A percentile compares a stretch with the other conserved stretches of the same genome.
Evolutionary conservation across 1,140 invertebrate species (phyloP).

Genomic region (Drosophila nannoptera): DNA sequence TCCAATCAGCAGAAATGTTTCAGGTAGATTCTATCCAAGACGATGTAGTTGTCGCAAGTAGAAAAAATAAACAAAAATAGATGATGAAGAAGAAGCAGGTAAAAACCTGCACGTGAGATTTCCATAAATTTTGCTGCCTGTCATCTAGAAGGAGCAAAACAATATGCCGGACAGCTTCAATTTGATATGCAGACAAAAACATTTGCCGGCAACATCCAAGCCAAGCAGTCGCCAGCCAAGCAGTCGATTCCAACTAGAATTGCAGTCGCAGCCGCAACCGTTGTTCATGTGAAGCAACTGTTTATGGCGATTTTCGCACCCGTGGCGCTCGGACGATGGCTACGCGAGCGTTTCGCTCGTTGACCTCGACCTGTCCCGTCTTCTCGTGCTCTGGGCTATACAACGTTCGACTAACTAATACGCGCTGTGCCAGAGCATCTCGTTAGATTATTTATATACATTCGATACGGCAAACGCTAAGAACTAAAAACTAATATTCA

Average conservation of each 20-base stretch:
- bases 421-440: constrained; percentile 30
- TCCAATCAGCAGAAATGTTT: too few species aligned
- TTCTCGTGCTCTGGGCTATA: constrained; percentile 15
- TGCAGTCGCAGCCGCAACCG: constrained; percentile 12
- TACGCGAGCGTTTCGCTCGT: constrained; percentile 8
- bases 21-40: too few species aligned
- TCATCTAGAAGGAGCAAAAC: constrained; percentile 62
- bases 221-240: constrained; percentile 40
- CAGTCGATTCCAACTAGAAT: constrained; percentile 6
- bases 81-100: too few species aligned
- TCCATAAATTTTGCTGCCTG: constrained; percentile 58
- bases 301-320: constrained; percentile 65
- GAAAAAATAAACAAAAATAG: too few species aligned
- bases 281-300: constrained; percentile 41
- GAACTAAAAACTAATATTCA: constrained; percentile 9
- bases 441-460: constrained; percentile 72
- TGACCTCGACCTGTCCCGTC: constrained; percentile 74
- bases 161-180: constrained; percentile 45
- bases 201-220: constrained; percentile 34
- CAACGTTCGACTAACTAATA: constrained; percentile 1
- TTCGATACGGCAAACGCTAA: constrained; percentile 46
- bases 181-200: constrained; percentile 29
- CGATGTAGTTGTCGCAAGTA: too few species aligned
- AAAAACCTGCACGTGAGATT: constrained; percentile 32
- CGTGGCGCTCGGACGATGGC: constrained; percentile 50